Evolutionary conservation across 1,140 invertebrate species (phyloP), one percentile per base, ranked within the genome.

Genomic region (Diabrotica undecimpunctata): DNA sequence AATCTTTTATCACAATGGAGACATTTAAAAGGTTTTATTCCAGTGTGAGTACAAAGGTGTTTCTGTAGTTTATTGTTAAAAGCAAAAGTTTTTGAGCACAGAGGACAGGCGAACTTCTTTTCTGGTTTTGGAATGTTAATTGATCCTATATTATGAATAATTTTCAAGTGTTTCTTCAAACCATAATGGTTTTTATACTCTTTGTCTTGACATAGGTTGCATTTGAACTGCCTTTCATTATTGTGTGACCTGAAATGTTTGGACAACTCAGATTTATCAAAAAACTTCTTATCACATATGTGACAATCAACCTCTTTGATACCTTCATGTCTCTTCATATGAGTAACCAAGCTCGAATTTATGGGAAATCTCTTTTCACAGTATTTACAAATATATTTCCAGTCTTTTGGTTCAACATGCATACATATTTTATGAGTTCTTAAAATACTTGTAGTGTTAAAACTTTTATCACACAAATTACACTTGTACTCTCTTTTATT

Each of bases 221-320:
- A 99, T 75, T 95, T 93, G 82, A 98, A 99, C 0, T 96, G 96
- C 56, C 96, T 81, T 74, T 99, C 96, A 0, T 96, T 96, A 0
- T 94, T 96, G 75, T 99, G 97, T n/a, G 96, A 97, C 67, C 96
- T 85, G 36, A 98, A 80, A 79, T 99, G 96, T 13, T 98, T 96
- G 79, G 98, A 98, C 5, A 99, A 83, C 81, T 99, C 99, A 5
- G 95, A 97, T 55, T 99, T 81, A 79, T 99, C 97, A 11, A 96
- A 96, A 76, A 99, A 99, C 2, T 94, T 96, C 80, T 99, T 99
- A 75, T 87, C 90, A 78, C 97, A 99, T 13, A 97, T 91, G 75
- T 98, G 97, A 80, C 97, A 99, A 9, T 57, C 46, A 63, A 62
- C 66, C 25, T 71, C 67, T 57, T 65, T 71, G 11, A 66, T 52